These are phyloP conservation scores for Micropoecilia bifurca DNA, from an alignment of 2,797 vertebrate genomes.

Conservation along the genomic window DNA sequence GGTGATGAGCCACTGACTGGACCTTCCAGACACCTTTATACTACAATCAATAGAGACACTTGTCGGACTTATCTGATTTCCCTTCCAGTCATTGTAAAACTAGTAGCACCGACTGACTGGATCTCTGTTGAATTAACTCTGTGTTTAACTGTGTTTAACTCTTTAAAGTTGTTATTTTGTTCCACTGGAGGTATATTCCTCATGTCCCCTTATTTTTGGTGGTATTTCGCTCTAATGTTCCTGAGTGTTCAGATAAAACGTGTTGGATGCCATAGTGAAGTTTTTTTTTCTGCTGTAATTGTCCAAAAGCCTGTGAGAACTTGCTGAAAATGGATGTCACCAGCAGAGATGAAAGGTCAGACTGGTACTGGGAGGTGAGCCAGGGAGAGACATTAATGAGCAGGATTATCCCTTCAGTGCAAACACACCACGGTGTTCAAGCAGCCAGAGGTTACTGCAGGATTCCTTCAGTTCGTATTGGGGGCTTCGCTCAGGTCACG, in stretches of 20 bases:
- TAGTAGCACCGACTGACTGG: background rate
- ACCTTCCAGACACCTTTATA: background rate
- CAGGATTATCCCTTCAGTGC: slow-evolving; percentile 51
- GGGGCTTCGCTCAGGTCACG: slow-evolving; percentile 15
- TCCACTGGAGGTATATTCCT: background rate
- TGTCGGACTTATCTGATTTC: background rate
- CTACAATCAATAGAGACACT: too few relatives aligned
- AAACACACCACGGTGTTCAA: slow-evolving; percentile 10
- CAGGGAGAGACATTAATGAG: slow-evolving; percentile 56
- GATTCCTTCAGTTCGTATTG: slow-evolving; percentile 25
- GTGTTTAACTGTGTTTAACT: background rate
- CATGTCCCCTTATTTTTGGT: too few relatives aligned
- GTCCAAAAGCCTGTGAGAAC: slow-evolving; percentile 20
- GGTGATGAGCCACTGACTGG: background rate
- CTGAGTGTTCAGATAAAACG: slow-evolving; percentile 2
- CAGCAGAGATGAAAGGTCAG: slow-evolving; percentile 31
- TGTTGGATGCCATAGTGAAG: background rate
- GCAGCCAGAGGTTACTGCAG: slow-evolving; percentile 44
- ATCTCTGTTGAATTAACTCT: background rate
- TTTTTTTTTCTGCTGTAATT: slow-evolving; percentile 21
- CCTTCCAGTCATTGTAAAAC: background rate
- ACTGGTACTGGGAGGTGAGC: slow-evolving; percentile 30
- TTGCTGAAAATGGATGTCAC: slow-evolving; percentile 18
- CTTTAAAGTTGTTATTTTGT: background rate
- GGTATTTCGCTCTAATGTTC: background rate